Conservation (phyloP, 2,113 vertebrate genomes). For the Verasper variegatus region DNA sequence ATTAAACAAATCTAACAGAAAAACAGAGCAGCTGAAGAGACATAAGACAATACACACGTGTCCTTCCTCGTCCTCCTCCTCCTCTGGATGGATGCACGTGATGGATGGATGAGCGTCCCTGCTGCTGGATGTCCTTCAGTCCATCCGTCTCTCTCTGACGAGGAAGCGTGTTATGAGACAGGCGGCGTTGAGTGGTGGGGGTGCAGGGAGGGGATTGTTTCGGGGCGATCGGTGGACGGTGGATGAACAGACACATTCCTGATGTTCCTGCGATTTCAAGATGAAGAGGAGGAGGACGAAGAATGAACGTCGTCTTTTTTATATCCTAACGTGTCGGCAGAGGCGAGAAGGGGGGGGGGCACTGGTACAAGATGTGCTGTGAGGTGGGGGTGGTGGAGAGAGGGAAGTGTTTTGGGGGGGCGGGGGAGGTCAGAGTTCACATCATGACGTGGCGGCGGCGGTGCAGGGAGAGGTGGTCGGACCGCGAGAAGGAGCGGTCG, state of each 20-base stretch:
- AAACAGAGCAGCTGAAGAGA: slow-evolving; percentile 53
- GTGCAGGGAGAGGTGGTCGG: slow-evolving; percentile 95
- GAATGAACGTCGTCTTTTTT: not conserved
- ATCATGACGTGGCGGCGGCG: slow-evolving; percentile 95
- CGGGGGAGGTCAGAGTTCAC: slow-evolving; percentile 79
- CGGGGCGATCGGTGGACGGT: slow-evolving; percentile 17
- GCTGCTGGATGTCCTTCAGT: slow-evolving; percentile 32
- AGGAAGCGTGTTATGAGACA: not conserved
- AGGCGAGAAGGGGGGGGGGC: not conserved
- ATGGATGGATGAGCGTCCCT: slow-evolving; percentile 39
- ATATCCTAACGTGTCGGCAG: slow-evolving; percentile 3
- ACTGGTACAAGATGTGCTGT: slow-evolving; percentile 55
- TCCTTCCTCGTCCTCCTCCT: slow-evolving; percentile 7
- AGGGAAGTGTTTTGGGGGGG: not conserved
- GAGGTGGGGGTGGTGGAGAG: not conserved
- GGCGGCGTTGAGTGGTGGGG: not conserved
- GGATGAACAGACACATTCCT: slow-evolving; percentile 35
- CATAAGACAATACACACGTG: slow-evolving; percentile 1
- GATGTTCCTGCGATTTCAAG: slow-evolving; percentile 30
- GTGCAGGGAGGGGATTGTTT: not conserved
- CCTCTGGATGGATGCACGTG: slow-evolving; percentile 28
- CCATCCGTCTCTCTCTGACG: slow-evolving; percentile 2
- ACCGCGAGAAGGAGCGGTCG: slow-evolving; percentile 96
- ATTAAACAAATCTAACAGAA: not conserved
- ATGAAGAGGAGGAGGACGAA: slow-evolving; percentile 25